These are phyloP conservation scores for Electrophaes corylata DNA, from an alignment of 2,888 invertebrate species.

Conservation along the genomic window DNA sequence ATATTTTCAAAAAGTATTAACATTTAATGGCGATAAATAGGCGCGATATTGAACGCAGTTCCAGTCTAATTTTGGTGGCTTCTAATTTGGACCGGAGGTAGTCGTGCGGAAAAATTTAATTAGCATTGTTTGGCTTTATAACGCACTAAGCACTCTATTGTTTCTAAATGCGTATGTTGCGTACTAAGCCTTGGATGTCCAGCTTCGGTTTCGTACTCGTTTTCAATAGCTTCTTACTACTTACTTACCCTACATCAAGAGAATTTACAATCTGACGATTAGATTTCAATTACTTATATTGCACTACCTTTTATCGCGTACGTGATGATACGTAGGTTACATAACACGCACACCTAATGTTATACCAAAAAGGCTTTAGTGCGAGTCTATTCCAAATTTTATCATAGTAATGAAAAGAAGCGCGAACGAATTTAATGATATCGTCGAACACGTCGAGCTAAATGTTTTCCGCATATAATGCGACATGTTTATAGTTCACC, in stretches of 20 bases:
- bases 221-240: neutral
- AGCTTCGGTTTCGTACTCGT: neutral
- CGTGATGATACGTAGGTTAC: too few relatives aligned
- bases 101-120: constrained; percentile 33
- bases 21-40: neutral
- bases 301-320: too few relatives aligned
- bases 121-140: constrained; percentile 16
- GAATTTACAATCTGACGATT: too few relatives aligned
- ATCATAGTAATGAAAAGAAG: constrained; percentile 4
- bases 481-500: constrained; percentile 34
- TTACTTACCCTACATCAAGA: too few relatives aligned
- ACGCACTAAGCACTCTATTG: constrained; percentile 7
- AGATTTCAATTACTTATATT: too few relatives aligned
- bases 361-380: neutral
- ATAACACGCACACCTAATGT: neutral
- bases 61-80: constrained; percentile 16
- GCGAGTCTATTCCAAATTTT: neutral
- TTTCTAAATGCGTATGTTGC: constrained; percentile 1
- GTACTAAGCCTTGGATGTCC: neutral
- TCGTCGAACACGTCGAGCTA: constrained; percentile 19
- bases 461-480: constrained; percentile 34
- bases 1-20: neutral
- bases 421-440: constrained; percentile 12
- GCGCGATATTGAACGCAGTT: constrained; percentile 5
- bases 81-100: constrained; percentile 15